Percentiles rank a stretch among this genome's conserved stretches.
Conservation (phyloP, 2,888 invertebrate species). For the Aproaerema taeniolella region DNA sequence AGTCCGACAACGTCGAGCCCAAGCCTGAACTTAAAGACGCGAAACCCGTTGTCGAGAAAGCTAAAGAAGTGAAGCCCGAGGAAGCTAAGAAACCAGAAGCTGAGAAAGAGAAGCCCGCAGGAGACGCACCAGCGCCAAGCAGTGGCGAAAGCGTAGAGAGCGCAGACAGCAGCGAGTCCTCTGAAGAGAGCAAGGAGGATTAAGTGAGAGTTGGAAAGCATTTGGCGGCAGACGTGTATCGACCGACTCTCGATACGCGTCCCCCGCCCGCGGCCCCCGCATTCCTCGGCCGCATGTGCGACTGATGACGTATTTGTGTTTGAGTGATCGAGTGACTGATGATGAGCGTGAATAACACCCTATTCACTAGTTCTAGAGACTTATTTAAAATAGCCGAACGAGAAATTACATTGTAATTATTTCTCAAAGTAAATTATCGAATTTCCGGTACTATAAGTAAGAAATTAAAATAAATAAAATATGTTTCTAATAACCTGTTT, state of each 20-base stretch:
- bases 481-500: conserved; percentile 51
- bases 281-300: conserved; percentile 23
- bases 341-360: conserved; percentile 39
- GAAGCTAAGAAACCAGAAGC: conserved; percentile 7
- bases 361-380: conserved; percentile 68
- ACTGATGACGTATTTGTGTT: conserved; percentile 18
- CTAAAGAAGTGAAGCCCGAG: conserved; percentile 17
- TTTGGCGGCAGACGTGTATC: conserved; percentile 68
- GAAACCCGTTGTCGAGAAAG: conserved; percentile 7
- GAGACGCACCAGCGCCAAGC: conserved; percentile 33
- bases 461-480: conserved; percentile 40
- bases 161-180: conserved; percentile 20
- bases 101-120: conserved; percentile 28
- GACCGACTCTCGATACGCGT: conserved; percentile 70
- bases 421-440: conserved; percentile 72
- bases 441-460: conserved; percentile 73
- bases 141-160: conserved; percentile 41
- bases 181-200: conserved; percentile 2
- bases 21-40: conserved; percentile 14
- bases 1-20: conserved; percentile 17
- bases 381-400: conserved; percentile 66
- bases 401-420: conserved; percentile 70
- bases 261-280: conserved; percentile 44
- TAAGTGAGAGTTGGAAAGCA: conserved; percentile 46
- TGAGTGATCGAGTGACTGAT: conserved; percentile 39